phyloP scores from a whole-genome alignment of 2,888 invertebrate species.

The Ectemnius lituratus region DNA sequence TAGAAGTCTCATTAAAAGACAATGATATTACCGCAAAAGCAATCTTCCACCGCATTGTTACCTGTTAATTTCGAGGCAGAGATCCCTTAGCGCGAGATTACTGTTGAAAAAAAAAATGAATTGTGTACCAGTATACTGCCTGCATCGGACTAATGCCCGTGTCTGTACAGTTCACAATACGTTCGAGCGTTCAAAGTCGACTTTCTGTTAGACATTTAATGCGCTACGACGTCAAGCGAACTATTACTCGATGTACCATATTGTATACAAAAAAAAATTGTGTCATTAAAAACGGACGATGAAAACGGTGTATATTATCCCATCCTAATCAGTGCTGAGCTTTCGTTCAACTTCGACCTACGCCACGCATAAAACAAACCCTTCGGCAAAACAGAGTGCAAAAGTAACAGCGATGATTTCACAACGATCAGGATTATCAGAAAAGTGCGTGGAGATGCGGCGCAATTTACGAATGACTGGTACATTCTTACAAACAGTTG shows the following conservation, averaged over 20 bases:
- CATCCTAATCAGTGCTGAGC: not conserved
- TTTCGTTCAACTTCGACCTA: not conserved
- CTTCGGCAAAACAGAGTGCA: not conserved
- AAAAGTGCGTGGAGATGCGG: conserved; percentile 17
- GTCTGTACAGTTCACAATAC: conserved; percentile 9
- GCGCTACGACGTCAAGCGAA: conserved; percentile 31
- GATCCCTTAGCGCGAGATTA: no score
- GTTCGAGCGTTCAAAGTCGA: conserved; percentile 18
- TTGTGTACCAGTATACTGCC: conserved; percentile 31
- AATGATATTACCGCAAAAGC: no score
- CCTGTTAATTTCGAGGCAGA: no score
- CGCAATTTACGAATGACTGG: conserved; percentile 27
- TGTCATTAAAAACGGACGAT: conserved; percentile 45
- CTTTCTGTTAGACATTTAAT: conserved; percentile 29
- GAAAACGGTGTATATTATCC: conserved; percentile 23
- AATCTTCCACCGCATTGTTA: no score
- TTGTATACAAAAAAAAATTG: conserved; percentile 51
- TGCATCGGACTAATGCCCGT: conserved; percentile 6
- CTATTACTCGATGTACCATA: conserved; percentile 46
- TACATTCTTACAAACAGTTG: not conserved
- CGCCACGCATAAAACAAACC: conserved; percentile 4
- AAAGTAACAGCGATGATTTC: conserved; percentile 9
- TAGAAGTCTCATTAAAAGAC: no score
- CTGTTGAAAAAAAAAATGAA: no score
- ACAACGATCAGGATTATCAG: conserved; percentile 22